Base-by-base conservation (phyloP, 2,888 invertebrate species). In the Nomada fucata region DNA sequence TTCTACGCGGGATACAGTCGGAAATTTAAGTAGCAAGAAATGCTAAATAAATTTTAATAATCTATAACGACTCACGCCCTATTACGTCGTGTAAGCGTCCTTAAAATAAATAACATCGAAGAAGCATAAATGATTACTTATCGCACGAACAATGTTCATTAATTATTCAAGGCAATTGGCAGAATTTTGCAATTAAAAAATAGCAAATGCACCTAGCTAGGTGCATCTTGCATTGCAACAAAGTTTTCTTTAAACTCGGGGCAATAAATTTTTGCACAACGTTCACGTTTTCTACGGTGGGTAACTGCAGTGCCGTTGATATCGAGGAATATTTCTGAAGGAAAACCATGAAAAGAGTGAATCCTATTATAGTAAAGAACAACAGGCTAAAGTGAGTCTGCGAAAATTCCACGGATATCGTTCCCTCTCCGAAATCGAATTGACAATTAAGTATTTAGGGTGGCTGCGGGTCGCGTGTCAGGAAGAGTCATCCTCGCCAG, bases 401-500 rank as follows among this genome's bases (percentile, higher is more conserved):
- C 72, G 72, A 80, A 75, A 67, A 79, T 81, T 83, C 77, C 79
- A 87, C 59, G 80, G 75, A 70, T 76, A 79, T 82, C 75, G 68
- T 81, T 81, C 68, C 64, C 76, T 71, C 82, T 72, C 69, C 75
- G 70, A 72, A 72, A 81, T 79, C 76, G 76, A 77, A 80, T 79
- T 71, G 68, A 79, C 86, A 88, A 90, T 90, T 86, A 85, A 88
- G 84, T 85, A 81, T 82, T 90, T 86, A 75, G 83, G 78, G 80
- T 87, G 69, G 89, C 89, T 92, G 92, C 91, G 92, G 92, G 92
- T 91, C 89, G 91, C 90, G 90, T 91, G 91, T 90, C 90, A 80
- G 74, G 52, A 87, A 88, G 90, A 90, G 91, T 91, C 91, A 92
- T 91, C 89, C 89, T 90, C 79, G 85, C 90, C 90, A 88, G 89